Evolutionary conservation across 2,797 vertebrate species (phyloP).

Genomic region (Brachyalestes nurse): DNA sequence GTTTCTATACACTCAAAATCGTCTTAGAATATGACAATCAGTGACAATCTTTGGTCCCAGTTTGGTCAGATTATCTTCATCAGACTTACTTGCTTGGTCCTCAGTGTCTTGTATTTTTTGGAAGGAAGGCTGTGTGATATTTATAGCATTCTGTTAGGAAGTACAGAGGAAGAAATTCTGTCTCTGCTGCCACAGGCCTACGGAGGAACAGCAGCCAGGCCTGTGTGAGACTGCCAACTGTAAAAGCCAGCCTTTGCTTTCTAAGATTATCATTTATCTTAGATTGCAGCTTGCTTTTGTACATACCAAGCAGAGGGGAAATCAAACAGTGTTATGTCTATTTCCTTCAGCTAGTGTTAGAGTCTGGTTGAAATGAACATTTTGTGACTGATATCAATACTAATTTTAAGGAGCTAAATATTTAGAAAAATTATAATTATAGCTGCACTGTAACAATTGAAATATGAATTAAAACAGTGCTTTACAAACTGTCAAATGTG

Average conservation of each 20-base stretch:
- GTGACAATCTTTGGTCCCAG: not conserved
- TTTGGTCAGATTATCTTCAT: not conserved
- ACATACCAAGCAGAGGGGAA: not conserved
- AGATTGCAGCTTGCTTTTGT: not conserved
- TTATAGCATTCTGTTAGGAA: slow-evolving; percentile 15
- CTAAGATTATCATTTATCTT: slow-evolving; percentile 22
- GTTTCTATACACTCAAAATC: not conserved
- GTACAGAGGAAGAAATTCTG: not conserved
- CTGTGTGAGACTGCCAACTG: slow-evolving; percentile 20
- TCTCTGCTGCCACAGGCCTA: not conserved
- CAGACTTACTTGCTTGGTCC: not conserved
- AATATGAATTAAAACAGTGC: not conserved
- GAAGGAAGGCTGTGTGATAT: not conserved
- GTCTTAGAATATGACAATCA: not conserved
- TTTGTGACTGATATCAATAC: not conserved
- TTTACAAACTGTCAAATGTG: not conserved
- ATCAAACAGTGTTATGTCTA: not conserved
- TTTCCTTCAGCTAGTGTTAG: not conserved
- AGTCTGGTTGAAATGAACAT: not conserved
- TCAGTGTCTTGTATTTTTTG: not conserved
- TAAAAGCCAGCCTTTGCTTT: slow-evolving; percentile 18
- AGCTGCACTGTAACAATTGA: not conserved
- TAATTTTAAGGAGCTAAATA: not conserved
- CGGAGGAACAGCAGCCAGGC: not conserved
- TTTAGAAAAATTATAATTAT: not conserved